Conservation (phyloP, 2,888 invertebrate genomes). For the Eupithecia abbreviata region DNA sequence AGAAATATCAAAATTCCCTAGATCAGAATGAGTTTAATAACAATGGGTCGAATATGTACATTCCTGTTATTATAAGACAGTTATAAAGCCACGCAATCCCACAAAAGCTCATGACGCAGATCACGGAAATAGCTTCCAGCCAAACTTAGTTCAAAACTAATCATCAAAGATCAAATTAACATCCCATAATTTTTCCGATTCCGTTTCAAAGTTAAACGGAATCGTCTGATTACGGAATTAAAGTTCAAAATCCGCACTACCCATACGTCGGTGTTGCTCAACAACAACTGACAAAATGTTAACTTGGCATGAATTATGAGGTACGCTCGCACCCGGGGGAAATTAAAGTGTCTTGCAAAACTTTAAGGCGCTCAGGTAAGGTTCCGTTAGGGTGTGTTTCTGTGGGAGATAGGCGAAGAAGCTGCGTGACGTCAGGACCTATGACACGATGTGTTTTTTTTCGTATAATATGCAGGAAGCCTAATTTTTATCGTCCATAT, state of each 20-base stretch:
- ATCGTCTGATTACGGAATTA: slow-evolving; percentile 50
- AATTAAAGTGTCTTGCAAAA: slow-evolving; percentile 83
- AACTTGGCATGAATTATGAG: slow-evolving; percentile 82
- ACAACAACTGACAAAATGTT: slow-evolving; percentile 82
- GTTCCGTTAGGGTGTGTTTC: slow-evolving; percentile 47
- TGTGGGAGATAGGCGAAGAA: not conserved
- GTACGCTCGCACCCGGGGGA: slow-evolving; percentile 72
- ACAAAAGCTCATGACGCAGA: not conserved
- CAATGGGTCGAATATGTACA: not conserved
- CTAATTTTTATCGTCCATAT: no score
- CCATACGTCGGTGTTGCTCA: slow-evolving; percentile 66
- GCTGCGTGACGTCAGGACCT: not conserved
- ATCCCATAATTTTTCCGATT: no score
- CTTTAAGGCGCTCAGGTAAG: slow-evolving; percentile 78
- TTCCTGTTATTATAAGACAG: not conserved
- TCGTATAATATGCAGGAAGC: no score
- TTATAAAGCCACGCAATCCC: not conserved
- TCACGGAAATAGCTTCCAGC: not conserved
- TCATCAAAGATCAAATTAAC: slow-evolving; percentile 14
- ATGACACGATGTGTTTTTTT: not conserved
- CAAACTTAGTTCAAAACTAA: slow-evolving; percentile 4
- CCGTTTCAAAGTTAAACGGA: no score
- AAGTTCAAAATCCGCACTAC: slow-evolving; percentile 59
- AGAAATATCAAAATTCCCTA: not conserved
- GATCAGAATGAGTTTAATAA: not conserved